phyloP scores from a whole-genome alignment of 2,113 vertebrate species.

The Chaetodon auriga region DNA sequence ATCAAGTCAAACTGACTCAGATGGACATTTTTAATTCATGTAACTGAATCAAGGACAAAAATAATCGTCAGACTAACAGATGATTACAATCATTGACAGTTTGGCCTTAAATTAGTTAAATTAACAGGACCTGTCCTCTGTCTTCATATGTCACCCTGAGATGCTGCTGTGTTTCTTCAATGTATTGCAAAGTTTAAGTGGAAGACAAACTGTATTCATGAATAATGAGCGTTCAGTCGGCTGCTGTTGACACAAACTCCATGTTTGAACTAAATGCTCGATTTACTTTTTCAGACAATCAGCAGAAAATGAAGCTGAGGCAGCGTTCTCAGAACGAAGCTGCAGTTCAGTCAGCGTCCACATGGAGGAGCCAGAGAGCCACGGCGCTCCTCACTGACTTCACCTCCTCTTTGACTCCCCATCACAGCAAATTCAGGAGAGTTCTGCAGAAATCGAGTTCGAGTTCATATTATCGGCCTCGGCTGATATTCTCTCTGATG shows the following conservation, averaged over 20 bases:
- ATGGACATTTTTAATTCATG: too few relatives aligned
- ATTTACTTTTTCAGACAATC: conserved; percentile 20
- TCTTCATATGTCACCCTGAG: too few relatives aligned
- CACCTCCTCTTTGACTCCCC: too few relatives aligned
- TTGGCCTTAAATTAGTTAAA: too few relatives aligned
- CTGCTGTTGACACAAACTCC: conserved; percentile 16
- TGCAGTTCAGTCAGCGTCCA: conserved; percentile 40
- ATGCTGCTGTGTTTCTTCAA: too few relatives aligned
- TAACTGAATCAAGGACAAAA: too few relatives aligned
- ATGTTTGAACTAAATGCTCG: conserved; percentile 19
- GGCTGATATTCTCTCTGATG: neutral
- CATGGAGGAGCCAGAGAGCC: conserved; percentile 56
- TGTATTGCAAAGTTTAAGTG: neutral
- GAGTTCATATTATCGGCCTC: neutral
- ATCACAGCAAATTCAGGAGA: neutral
- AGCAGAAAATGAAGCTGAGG: conserved; percentile 47
- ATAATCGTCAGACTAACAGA: too few relatives aligned
- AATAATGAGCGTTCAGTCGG: conserved; percentile 14
- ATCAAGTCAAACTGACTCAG: too few relatives aligned
- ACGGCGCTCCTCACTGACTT: neutral
- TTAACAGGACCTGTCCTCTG: too few relatives aligned
- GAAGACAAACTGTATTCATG: neutral
- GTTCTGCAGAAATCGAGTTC: neutral
- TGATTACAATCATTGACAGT: too few relatives aligned
- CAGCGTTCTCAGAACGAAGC: neutral